These are phyloP conservation scores for Xestoiulus laeticollis DNA, from an alignment of 2,888 invertebrate genomes.

Conservation along the genomic window DNA sequence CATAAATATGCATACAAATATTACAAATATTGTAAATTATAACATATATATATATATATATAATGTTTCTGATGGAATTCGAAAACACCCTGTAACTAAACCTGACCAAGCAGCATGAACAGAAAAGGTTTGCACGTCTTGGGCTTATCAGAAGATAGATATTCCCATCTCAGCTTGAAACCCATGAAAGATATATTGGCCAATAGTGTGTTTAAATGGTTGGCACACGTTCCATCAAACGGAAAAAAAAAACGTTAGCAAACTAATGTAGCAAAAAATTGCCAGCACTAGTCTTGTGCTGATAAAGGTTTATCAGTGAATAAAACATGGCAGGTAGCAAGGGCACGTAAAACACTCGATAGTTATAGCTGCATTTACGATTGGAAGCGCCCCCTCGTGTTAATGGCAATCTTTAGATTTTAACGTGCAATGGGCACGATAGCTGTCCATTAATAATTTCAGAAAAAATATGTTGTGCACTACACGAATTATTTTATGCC, in stretches of 20 bases:
- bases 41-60: too few species aligned
- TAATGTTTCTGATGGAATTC: too few species aligned
- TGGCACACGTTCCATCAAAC: slow-evolving; percentile 12
- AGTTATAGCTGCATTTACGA: neutral
- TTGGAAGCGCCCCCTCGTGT: neutral
- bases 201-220: neutral
- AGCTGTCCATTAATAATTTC: too few species aligned
- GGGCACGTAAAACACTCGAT: neutral
- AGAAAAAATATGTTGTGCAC: too few species aligned
- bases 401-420: neutral
- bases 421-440: too few species aligned
- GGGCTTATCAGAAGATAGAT: neutral
- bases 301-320: neutral
- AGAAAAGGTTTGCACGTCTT: neutral
- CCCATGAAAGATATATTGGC: slow-evolving; percentile 11
- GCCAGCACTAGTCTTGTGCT: neutral
- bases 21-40: too few species aligned
- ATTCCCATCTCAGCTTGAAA: neutral
- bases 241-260: neutral
- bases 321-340: slow-evolving; percentile 13
- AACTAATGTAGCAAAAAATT: slow-evolving; percentile 25
- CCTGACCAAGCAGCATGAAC: neutral
- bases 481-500: too few species aligned
- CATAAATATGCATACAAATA: too few species aligned
- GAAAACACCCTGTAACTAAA: neutral